phyloP scores from a whole-genome alignment of 2,797 vertebrate genomes.

The Scolopax rusticola region DNA sequence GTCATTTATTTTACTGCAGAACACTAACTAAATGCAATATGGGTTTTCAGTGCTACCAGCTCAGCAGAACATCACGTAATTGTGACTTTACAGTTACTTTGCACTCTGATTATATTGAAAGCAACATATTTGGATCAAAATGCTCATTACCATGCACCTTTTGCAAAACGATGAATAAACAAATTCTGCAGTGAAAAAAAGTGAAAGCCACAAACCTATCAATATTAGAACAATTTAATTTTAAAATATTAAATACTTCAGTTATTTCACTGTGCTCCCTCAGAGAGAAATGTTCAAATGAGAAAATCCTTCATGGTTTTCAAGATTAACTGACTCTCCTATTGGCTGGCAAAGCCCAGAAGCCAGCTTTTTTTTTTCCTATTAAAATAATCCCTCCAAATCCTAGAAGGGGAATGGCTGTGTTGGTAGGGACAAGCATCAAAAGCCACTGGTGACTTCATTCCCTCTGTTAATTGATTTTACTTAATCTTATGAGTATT shows the following conservation, averaged over 20 bases:
- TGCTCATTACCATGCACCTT: not conserved
- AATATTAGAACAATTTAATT: not conserved
- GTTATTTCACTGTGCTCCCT: not conserved
- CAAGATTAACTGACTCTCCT: slow-evolving; percentile 19
- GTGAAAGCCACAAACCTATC: not conserved
- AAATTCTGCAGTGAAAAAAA: not conserved
- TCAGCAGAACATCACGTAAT: not conserved
- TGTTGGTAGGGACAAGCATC: rapidly evolving
- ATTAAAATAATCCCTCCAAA: not conserved
- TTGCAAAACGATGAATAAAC: not conserved
- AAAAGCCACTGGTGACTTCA: not conserved
- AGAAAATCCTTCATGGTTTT: not conserved
- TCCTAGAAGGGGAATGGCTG: not conserved
- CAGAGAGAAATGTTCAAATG: not conserved
- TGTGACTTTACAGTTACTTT: not conserved
- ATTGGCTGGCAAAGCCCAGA: not conserved
- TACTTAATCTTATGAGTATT: slow-evolving; percentile 45
- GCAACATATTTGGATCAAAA: not conserved
- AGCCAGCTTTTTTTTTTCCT: not conserved
- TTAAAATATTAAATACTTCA: not conserved
- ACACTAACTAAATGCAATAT: not conserved
- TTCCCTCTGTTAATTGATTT: slow-evolving; percentile 50
- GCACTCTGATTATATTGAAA: not conserved
- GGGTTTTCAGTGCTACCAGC: not conserved
- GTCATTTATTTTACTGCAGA: slow-evolving; percentile 2